Evolutionary conservation across 2,888 invertebrate genomes (phyloP), one percentile per base, ranked within the genome.

Genomic region (Lucinisca nassula): DNA sequence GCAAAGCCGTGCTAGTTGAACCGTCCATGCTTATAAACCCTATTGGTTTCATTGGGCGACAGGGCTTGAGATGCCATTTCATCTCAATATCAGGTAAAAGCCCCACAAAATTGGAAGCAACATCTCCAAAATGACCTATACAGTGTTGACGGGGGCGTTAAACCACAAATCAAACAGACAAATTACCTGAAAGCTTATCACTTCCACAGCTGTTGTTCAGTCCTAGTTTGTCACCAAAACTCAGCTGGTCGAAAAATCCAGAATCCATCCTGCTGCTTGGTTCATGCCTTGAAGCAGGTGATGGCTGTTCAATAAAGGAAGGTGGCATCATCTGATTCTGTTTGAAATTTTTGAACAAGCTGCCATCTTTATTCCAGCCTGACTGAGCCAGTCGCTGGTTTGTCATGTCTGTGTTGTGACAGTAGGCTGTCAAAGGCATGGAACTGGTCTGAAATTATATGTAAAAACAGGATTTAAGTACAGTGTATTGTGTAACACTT

Each of bases 171-270:
- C n/a, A n/a, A n/a, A n/a, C n/a, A n/a, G n/a, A n/a, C n/a, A 14
- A 40, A 40, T 35, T 67, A 67, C 67, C 35, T 45, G 93, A 91
- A 70, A 94, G 91, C 72, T 93, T 93, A 83, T 95, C 95, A 84
- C 92, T 93, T 49, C 92, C 91, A 72, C 90, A 89, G 79, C 92
- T 93, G 55, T 88, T 91, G 77, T 90, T 92, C 49, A 91, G 85
- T 75, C 82, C 85, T n/a, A 88, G 58, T 77, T 85, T 84, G 17
- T 91, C 91, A 76, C 82, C 88, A 72, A 88, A 89, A 73, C 84
- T 91, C 17, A 88, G 73, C 61, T 90, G 90, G 81, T 92, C 92
- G 85, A 90, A 92, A 82, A 90, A 92, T 49, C 92, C 92, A 10
- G 91, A 92, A 74, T 92, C 92, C 58, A 85, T 74, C 27, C 67